These are phyloP conservation scores for Meloidogyne exigua DNA, from an alignment of 1,140 invertebrate genomes.

Conservation along the genomic window DNA sequence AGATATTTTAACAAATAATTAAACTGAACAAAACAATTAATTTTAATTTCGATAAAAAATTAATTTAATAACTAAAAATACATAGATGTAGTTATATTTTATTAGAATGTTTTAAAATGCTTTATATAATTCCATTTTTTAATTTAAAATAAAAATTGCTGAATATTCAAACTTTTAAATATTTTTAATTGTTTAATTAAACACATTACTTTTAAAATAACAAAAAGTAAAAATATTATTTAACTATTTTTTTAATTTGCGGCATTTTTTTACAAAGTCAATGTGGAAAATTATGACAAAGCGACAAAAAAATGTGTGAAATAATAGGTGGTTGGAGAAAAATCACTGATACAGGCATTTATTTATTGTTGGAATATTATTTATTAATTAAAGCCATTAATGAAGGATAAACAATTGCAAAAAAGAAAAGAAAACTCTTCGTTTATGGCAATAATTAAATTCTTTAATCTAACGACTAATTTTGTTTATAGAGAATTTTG, in stretches of 20 bases:
- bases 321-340: not conserved
- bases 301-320: not conserved
- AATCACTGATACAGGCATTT: slow-evolving; percentile 2
- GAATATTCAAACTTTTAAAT: too few species aligned
- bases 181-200: too few species aligned
- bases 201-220: too few species aligned
- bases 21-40: too few species aligned
- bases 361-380: not conserved
- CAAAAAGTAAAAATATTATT: not conserved
- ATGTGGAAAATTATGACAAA: not conserved
- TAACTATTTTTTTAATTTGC: not conserved
- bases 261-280: not conserved
- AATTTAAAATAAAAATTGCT: too few species aligned
- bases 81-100: too few species aligned
- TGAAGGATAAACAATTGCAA: not conserved
- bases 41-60: too few species aligned
- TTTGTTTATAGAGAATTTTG: not conserved
- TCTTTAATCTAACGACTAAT: not conserved
- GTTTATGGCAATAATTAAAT: not conserved
- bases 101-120: too few species aligned
- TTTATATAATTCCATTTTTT: too few species aligned
- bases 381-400: not conserved
- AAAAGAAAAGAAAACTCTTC: not conserved
- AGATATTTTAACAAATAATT: too few species aligned
- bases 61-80: too few species aligned